A percentile compares a stretch with the other conserved stretches of the same genome.
These are phyloP conservation scores for Megalurothrips usitatus DNA, from an alignment of 2,888 invertebrate species.

Conservation along the genomic window DNA sequence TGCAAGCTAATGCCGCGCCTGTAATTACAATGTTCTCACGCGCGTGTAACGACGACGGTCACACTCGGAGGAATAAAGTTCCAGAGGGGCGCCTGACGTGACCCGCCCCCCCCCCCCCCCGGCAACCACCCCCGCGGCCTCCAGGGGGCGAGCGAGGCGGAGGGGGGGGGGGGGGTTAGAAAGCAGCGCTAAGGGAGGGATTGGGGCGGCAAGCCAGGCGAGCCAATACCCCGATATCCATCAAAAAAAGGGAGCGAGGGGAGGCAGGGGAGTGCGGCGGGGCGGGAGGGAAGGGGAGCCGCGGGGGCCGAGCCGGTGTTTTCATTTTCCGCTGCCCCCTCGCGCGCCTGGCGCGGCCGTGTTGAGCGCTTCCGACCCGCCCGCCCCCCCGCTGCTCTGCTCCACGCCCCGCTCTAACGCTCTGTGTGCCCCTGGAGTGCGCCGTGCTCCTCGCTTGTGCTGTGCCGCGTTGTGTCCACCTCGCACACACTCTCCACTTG, in stretches of 20 bases:
- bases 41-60: slow-evolving; percentile 18
- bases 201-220: neutral
- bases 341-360: neutral
- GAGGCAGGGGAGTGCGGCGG: slow-evolving; percentile 32
- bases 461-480: neutral
- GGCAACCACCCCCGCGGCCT: slow-evolving; percentile 27
- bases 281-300: slow-evolving; percentile 30
- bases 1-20: neutral
- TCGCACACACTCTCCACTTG: neutral
- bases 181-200: slow-evolving; percentile 34
- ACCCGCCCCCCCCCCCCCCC: slow-evolving; percentile 24
- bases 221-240: slow-evolving; percentile 29
- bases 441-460: neutral
- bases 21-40: slow-evolving; percentile 15
- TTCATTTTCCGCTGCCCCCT: neutral
- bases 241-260: slow-evolving; percentile 32
- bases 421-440: neutral
- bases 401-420: neutral
- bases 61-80: slow-evolving; percentile 13
- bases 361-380: too few relatives aligned
- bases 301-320: neutral
- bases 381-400: neutral
- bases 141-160: slow-evolving; percentile 25
- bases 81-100: slow-evolving; percentile 20
- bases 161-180: slow-evolving; percentile 30